phyloP scores from a whole-genome alignment of 2,797 vertebrate species.

The Eremophila alpestris region DNA sequence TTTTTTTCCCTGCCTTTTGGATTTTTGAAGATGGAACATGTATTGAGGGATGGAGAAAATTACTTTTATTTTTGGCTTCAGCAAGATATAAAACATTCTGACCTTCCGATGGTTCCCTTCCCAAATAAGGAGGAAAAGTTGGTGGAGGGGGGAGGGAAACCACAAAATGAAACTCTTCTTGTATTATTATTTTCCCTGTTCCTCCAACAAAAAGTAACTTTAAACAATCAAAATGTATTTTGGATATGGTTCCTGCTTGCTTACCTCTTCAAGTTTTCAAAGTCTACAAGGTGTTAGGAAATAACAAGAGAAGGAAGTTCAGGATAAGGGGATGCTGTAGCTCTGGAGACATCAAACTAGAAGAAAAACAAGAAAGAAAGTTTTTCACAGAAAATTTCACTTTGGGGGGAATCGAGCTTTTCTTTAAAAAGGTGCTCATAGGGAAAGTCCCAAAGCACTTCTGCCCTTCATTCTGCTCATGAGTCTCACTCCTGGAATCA shows the following conservation, averaged over 20 bases:
- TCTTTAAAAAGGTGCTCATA: not conserved
- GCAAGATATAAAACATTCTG: slow-evolving; percentile 9
- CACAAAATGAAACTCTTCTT: not conserved
- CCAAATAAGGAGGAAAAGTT: slow-evolving; percentile 15
- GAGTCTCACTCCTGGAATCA: not conserved
- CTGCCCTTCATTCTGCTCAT: not conserved
- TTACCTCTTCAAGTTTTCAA: not conserved
- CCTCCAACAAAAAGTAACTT: not conserved
- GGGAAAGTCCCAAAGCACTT: not conserved
- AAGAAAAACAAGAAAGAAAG: not conserved
- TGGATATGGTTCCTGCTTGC: not conserved
- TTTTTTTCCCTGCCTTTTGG: slow-evolving; percentile 1
- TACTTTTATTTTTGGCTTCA: slow-evolving; percentile 34
- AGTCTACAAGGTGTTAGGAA: not conserved
- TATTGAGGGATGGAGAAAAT: slow-evolving; percentile 17
- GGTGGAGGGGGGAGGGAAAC: not conserved
- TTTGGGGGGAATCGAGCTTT: not conserved
- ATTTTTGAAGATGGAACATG: not conserved
- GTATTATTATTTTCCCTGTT: not conserved
- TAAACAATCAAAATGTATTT: not conserved
- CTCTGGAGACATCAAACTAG: not conserved
- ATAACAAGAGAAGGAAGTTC: not conserved
- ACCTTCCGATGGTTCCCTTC: slow-evolving; percentile 27
- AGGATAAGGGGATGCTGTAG: not conserved
- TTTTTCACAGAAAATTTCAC: not conserved